Evolutionary conservation across 2,113 vertebrate genomes (phyloP), one percentile per base, ranked within the genome.

Genomic region (Sorex araneus): DNA sequence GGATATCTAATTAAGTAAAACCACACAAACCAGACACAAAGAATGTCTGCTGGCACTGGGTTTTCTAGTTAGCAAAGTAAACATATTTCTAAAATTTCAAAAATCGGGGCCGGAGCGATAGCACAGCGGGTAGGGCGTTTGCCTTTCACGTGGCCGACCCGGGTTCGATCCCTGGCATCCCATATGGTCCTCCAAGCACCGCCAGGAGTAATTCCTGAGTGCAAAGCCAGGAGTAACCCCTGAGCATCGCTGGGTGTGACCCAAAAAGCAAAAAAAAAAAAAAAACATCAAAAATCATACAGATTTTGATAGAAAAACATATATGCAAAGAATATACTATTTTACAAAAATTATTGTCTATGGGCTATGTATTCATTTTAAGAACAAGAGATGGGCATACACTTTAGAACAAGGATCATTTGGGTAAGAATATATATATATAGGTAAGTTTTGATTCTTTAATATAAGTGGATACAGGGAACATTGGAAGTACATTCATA

Each of bases 331-430:
- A 94, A 34, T n/a, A 2, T 11, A 34, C 16, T 15, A 47, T 64
- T 54, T 78, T 47, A 66, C 4, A 6, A 87, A 91, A 95, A 91
- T 63, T 83, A 11, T 70, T 9, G 7, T 77, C 25, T 87, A 4
- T 66, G 25, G 15, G 28, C n/a, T 87, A 3, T 36, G 12, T 63
- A 8, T 91, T 89, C 36, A 82, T 85, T 88, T 93, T 74, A 92
- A 85, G 43, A 83, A 60, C 25, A 15, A 88, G 82, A 71, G 8
- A 78, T 45, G n/a, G 80, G 75, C 90, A 64, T 60, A 11, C 19
- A 19, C 7, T n/a, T 73, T 67, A 45, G 18, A 60, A 34, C 64
- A 36, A 57, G 6, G 36, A 9, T 23, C 0, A 23, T 76, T 89
- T 79, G 57, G n/a, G 9, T 79, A 74, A 25, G 54, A 93, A 69